Evolutionary conservation across 2,888 invertebrate species (phyloP), one percentile per base, ranked within the genome.

Genomic region (Dicyrtoma fusca): DNA sequence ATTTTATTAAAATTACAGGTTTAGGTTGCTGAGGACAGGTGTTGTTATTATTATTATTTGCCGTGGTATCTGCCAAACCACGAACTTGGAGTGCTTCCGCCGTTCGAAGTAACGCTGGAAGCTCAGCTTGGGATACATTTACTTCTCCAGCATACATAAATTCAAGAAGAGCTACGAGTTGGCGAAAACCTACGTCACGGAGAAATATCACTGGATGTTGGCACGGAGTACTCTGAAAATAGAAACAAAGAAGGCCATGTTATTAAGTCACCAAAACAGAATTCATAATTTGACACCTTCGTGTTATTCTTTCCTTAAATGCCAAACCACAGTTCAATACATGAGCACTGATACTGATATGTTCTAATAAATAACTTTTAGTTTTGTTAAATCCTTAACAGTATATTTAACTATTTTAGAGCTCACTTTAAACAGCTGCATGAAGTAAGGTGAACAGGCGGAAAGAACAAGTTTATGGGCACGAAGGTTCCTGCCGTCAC

Each of bases 11-110:
- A 59, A 13, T 69, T 73, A 76, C 76, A 26, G 70, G 76, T 70
- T 73, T 69, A 34, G 62, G 76, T 70, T 63, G 69, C 13, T 57
- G 68, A 23, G 69, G 64, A 65, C 42, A 51, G 47, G 26, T 71
- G 68, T 64, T 63, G 13, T 57, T 72, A 62, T 71, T 65, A 61
- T 77, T 80, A 55, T 76, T 80, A 59, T 79, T 79, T n/a, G 79
- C 74, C 10, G 80, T 81, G 13, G 82, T 92, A 87, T 94, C 93
- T 82, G 93, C 92, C 83, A 94, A 88, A 83, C 93, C 94, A 85
- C 93, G 87, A 80, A 91, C 92, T 88, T 94, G 93, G 86, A 94
- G 88, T 82, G 93, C 92, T 86, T 94, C 94, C 81, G 94, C 94
- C 82, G 93, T 94, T 87, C 92, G 92, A 84, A 94, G 88, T 88